Conservation (phyloP, 2,888 invertebrate genomes). For the Caenorhabditis sp. region DNA sequence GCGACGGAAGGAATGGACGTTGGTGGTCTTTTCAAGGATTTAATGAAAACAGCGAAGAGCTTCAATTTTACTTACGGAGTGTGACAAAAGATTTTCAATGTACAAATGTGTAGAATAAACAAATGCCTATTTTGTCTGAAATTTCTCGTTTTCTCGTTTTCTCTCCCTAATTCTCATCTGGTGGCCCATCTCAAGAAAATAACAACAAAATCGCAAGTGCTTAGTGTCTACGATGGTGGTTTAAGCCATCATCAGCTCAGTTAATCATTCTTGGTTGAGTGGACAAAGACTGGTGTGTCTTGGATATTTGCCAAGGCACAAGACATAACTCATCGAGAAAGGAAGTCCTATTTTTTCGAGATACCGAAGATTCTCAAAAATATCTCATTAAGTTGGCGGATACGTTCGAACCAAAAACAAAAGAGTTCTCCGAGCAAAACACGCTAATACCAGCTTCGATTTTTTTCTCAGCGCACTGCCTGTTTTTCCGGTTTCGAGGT, state of each 20-base stretch:
- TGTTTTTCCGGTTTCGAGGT: no score
- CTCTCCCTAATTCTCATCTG: background rate
- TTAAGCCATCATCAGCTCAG: constrained; percentile 29
- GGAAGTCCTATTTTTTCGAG: constrained; percentile 13
- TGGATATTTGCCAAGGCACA: constrained; percentile 30
- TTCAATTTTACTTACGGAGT: constrained; percentile 53
- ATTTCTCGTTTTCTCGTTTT: background rate
- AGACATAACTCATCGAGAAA: constrained; percentile 5
- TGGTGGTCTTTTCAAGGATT: constrained; percentile 55
- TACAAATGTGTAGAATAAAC: constrained; percentile 13
- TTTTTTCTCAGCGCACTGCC: no score
- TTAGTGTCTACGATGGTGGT: constrained; percentile 4
- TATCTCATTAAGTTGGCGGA: constrained; percentile 26
- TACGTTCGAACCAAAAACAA: background rate
- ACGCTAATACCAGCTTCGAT: background rate
- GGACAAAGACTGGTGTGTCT: constrained; percentile 35
- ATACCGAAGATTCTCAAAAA: background rate
- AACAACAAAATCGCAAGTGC: constrained; percentile 8
- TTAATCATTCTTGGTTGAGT: constrained; percentile 38
- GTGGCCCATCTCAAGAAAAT: background rate
- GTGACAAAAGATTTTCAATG: background rate
- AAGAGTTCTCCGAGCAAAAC: background rate
- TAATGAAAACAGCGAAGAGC: constrained; percentile 44
- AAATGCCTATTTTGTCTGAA: background rate
- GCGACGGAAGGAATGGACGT: constrained; percentile 21